Evolutionary conservation across 2,113 vertebrate genomes (phyloP).

Genomic region (Phaethornis superciliosus): DNA sequence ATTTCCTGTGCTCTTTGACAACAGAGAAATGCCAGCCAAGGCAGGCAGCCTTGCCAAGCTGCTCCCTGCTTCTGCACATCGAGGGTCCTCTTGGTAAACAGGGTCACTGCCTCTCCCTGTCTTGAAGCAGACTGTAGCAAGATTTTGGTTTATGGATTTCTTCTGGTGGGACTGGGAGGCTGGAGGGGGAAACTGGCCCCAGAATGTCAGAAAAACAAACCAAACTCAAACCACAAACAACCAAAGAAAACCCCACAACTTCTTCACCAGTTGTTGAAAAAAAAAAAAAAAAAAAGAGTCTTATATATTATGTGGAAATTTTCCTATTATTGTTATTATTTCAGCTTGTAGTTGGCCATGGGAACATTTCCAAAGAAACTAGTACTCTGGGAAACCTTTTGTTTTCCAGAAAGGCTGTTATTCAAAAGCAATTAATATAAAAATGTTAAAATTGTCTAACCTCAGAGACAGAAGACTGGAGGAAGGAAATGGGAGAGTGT

Average conservation of each 20-base stretch:
- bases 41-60: not conserved
- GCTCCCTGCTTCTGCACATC: accelerated
- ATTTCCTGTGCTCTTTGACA: constrained; percentile 36
- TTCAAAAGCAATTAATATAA: constrained; percentile 53
- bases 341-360: constrained; percentile 42
- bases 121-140: not conserved
- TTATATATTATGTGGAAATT: not conserved
- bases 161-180: not conserved
- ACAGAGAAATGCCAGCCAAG: not conserved
- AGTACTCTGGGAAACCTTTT: constrained; percentile 50
- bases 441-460: constrained; percentile 31
- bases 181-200: not conserved
- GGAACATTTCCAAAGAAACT: constrained; percentile 49
- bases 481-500: constrained; percentile 7
- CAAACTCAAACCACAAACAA: not conserved
- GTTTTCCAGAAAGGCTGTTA: constrained; percentile 47
- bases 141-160: not conserved
- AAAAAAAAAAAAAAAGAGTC: not conserved
- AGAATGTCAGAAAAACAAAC: not conserved
- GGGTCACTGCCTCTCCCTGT: not conserved
- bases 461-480: not conserved
- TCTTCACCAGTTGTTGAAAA: not conserved
- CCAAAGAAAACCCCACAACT: not conserved
- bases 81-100: not conserved
- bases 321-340: constrained; percentile 54